phyloP scores from a whole-genome alignment of 1,140 invertebrate genomes.

The Amyelois transitella region DNA sequence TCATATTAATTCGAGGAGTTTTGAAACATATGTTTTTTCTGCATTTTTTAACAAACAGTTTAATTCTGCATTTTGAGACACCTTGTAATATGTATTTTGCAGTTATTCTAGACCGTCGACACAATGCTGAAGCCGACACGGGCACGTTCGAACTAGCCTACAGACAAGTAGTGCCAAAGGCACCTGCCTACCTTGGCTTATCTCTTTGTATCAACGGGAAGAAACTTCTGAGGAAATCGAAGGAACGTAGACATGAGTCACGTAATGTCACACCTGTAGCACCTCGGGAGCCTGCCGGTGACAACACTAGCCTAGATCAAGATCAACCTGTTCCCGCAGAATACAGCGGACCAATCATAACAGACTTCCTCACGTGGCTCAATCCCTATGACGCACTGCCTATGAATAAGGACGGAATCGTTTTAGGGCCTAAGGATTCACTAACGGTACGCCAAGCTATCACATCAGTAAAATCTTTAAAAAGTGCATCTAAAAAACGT shows the following conservation, averaged over 20 bases:
- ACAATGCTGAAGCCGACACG: conserved; percentile 86
- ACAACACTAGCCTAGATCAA: conserved; percentile 24
- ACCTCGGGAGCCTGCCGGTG: conserved; percentile 34
- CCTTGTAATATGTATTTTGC: conserved; percentile 43
- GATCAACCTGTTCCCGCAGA: conserved; percentile 52
- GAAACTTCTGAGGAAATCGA: conserved; percentile 59
- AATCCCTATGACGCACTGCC: conserved; percentile 61
- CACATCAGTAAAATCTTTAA: conserved; percentile 60
- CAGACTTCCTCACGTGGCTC: conserved; percentile 68
- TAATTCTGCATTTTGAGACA: too few relatives aligned
- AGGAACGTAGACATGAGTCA: conserved; percentile 49
- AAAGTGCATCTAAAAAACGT: conserved; percentile 65
- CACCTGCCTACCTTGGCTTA: conserved; percentile 89
- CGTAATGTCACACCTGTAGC: conserved; percentile 32
- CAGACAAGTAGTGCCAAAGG: conserved; percentile 80
- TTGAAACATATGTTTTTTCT: too few relatives aligned
- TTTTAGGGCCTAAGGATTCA: conserved; percentile 50
- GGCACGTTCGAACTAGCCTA: conserved; percentile 91
- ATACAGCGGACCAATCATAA: conserved; percentile 66
- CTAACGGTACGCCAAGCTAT: conserved; percentile 69
- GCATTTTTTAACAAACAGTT: too few relatives aligned
- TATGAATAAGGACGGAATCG: conserved; percentile 53
- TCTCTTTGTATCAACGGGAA: conserved; percentile 84
- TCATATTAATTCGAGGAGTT: too few relatives aligned
- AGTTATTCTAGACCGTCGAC: conserved; percentile 91